These are phyloP conservation scores for Anguilla obscura DNA, from an alignment of 2,797 vertebrate species.

Conservation along the genomic window DNA sequence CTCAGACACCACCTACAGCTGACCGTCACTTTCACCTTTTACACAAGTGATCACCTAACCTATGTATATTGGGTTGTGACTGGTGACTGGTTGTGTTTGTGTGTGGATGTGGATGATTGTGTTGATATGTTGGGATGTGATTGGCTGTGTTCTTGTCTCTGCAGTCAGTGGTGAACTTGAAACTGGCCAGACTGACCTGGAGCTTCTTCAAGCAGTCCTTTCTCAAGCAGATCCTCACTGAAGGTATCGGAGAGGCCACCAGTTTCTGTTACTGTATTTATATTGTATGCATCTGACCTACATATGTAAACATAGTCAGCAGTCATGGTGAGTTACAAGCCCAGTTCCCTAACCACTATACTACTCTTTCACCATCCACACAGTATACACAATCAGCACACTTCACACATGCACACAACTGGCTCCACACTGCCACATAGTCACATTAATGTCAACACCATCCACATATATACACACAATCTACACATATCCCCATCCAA, in stretches of 20 bases:
- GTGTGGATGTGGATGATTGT: slow-evolving; percentile 57
- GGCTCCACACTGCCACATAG: background rate
- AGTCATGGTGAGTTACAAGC: background rate
- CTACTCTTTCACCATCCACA: background rate
- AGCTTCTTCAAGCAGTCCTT: slow-evolving; percentile 99
- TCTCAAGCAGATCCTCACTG: slow-evolving; percentile 95
- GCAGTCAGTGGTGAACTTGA: slow-evolving; percentile 84
- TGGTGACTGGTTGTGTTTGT: slow-evolving; percentile 27
- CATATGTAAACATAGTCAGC: background rate
- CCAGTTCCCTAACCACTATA: background rate
- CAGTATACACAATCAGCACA: background rate
- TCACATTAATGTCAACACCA: background rate
- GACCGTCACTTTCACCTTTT: background rate
- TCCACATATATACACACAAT: background rate
- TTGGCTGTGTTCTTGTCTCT: slow-evolving; percentile 37
- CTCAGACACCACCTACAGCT: background rate
- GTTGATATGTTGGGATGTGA: background rate
- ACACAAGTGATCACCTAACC: background rate
- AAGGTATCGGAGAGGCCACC: slow-evolving; percentile 69
- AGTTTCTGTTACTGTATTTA: background rate
- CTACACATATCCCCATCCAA: background rate
- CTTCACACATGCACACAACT: background rate
- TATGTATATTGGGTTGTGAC: background rate
- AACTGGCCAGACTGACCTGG: slow-evolving; percentile 86
- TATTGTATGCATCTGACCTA: background rate